Evolutionary conservation across 2,888 invertebrate genomes (phyloP).

Genomic region (Diarsia brunnea): DNA sequence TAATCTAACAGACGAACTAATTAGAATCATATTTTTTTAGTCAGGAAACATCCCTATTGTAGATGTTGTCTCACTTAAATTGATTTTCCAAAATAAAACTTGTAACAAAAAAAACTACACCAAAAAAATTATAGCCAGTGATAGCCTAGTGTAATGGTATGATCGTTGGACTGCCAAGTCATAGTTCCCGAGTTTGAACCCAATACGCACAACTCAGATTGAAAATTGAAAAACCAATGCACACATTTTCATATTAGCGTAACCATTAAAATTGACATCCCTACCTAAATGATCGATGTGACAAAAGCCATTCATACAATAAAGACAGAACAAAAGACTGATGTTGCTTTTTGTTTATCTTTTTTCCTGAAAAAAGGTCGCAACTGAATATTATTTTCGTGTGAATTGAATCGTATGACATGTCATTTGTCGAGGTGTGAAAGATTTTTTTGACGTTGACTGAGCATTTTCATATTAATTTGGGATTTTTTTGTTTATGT

Average conservation of each 20-base stretch:
- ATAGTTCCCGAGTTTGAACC: too few relatives aligned
- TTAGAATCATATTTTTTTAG: too few relatives aligned
- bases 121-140: too few relatives aligned
- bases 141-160: too few relatives aligned
- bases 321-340: conserved; percentile 13
- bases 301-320: conserved; percentile 24
- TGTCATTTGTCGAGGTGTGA: conserved; percentile 48
- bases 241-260: not conserved
- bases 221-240: not conserved
- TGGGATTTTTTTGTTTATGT: conserved; percentile 15
- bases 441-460: conserved; percentile 48
- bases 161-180: too few relatives aligned
- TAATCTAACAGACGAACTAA: too few relatives aligned
- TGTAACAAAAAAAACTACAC: too few relatives aligned
- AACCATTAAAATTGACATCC: conserved; percentile 14
- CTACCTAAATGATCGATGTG: conserved; percentile 29
- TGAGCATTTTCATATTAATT: conserved; percentile 32
- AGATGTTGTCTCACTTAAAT: too few relatives aligned
- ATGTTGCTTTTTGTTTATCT: conserved; percentile 20
- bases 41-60: too few relatives aligned
- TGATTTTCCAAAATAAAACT: too few relatives aligned
- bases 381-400: conserved; percentile 38
- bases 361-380: conserved; percentile 15
- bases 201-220: not conserved
- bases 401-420: conserved; percentile 38